A percentile compares a stretch with the other conserved stretches of the same genome.
Evolutionary conservation across 2,113 vertebrate genomes (phyloP).

Genomic region (Xiphophorus couchianus): DNA sequence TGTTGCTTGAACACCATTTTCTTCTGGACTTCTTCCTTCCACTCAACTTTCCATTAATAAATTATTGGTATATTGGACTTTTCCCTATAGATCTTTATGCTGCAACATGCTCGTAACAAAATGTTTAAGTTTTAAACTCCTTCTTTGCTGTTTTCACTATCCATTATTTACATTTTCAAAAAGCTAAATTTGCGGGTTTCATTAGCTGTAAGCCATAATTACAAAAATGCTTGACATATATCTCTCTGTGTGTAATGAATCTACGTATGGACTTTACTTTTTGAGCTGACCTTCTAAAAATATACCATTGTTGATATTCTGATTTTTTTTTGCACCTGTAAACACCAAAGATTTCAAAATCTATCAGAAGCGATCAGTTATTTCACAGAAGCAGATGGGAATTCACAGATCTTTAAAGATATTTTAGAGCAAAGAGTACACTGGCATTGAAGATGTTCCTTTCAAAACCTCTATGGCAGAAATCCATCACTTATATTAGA

Average conservation of each 20-base stretch:
- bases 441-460: conserved; percentile 42
- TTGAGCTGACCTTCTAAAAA: background rate
- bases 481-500: conserved; percentile 14
- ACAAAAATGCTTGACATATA: background rate
- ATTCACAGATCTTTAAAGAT: conserved; percentile 13
- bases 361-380: conserved; percentile 22
- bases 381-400: conserved; percentile 9
- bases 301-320: background rate
- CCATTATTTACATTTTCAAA: background rate
- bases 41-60: background rate
- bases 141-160: background rate
- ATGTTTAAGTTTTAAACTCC: background rate
- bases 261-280: background rate
- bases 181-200: background rate
- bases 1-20: background rate
- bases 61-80: background rate
- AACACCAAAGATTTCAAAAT: conserved; percentile 15
- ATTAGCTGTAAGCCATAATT: background rate
- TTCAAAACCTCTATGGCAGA: conserved; percentile 46
- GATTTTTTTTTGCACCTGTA: background rate
- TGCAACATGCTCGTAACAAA: background rate
- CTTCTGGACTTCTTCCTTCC: background rate
- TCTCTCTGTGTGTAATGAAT: background rate
- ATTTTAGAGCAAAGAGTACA: conserved; percentile 16
- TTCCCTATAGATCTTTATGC: background rate